Conservation (phyloP, 2,888 invertebrate genomes). For the Clunio marinus region DNA sequence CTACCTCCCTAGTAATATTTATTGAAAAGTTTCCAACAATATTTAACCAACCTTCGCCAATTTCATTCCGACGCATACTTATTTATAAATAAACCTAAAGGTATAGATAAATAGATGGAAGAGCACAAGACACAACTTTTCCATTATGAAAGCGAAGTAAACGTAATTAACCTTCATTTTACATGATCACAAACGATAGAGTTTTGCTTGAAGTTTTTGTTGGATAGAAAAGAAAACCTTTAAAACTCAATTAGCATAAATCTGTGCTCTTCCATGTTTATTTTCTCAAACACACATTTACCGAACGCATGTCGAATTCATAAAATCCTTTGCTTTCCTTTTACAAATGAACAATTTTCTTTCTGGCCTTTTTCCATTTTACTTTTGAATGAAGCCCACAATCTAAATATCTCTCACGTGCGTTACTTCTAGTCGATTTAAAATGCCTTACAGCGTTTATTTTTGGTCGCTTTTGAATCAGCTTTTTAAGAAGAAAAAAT, state of each 20-base stretch:
- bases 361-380: not conserved
- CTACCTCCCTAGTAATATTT: too few species aligned
- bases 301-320: not conserved
- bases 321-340: not conserved
- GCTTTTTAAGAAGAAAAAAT: not conserved
- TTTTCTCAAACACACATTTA: not conserved
- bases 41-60: too few species aligned
- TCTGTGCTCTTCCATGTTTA: conserved; percentile 17
- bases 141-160: conserved; percentile 5
- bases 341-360: not conserved
- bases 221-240: not conserved
- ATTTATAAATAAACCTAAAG: too few species aligned
- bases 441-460: conserved; percentile 16
- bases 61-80: too few species aligned
- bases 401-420: not conserved
- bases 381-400: too few species aligned
- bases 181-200: conserved; percentile 10
- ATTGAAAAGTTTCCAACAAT: too few species aligned
- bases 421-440: not conserved
- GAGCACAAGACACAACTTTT: conserved; percentile 6
- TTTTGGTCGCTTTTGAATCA: conserved; percentile 19
- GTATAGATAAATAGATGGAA: too few species aligned
- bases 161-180: conserved; percentile 14
- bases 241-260: conserved; percentile 24
- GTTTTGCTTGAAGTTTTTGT: not conserved